Percentiles rank a stretch among this genome's conserved stretches.
These are phyloP conservation scores for Drymodes brunneopygia DNA, from an alignment of 2,113 vertebrate species.

Conservation along the genomic window DNA sequence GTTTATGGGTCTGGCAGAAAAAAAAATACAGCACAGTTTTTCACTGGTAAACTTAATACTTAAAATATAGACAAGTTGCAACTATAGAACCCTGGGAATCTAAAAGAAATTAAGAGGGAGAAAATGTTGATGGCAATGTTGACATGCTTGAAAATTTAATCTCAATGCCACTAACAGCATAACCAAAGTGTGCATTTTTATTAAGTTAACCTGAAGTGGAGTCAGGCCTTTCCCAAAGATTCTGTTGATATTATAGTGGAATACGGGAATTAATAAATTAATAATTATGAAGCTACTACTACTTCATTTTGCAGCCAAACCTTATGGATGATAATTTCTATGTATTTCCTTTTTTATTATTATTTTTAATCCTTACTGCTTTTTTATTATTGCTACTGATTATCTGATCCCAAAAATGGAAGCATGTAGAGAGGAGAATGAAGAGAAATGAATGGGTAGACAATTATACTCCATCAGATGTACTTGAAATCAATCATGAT, in stretches of 20 bases:
- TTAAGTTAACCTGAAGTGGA: background rate
- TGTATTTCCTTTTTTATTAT: background rate
- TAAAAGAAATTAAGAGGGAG: background rate
- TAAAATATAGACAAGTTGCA: background rate
- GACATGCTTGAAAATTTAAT: background rate
- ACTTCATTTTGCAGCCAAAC: background rate
- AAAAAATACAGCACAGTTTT: background rate
- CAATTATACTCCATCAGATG: conserved; percentile 28
- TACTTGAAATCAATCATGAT: conserved; percentile 44
- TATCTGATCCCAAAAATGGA: conserved; percentile 7
- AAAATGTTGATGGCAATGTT: background rate
- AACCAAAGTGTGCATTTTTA: background rate
- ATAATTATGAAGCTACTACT: background rate
- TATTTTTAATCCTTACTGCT: background rate
- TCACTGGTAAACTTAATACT: background rate
- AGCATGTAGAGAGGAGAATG: background rate
- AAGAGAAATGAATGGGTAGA: conserved; percentile 32
- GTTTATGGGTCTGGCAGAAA: background rate
- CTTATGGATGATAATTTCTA: background rate
- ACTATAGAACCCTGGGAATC: background rate
- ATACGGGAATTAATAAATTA: background rate
- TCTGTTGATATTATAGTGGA: background rate
- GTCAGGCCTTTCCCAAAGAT: background rate
- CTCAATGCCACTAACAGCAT: background rate
- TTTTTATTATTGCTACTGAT: conserved; percentile 10